Evolutionary conservation across 2,113 vertebrate genomes (phyloP).

Genomic region (Cinclus cinclus): DNA sequence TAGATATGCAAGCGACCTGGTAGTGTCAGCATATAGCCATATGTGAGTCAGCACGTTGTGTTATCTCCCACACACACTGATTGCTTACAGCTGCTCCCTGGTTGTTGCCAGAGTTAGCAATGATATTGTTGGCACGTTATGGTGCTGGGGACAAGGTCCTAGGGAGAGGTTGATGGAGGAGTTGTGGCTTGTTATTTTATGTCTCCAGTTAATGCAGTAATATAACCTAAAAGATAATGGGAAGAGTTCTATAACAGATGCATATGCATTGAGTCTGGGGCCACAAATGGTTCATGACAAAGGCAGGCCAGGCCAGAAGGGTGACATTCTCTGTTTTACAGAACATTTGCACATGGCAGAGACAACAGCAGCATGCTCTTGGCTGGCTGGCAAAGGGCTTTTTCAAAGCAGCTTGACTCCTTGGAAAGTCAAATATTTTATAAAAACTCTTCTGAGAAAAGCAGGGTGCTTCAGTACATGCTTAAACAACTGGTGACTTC

Average conservation of each 20-base stretch:
- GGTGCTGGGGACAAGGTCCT: neutral
- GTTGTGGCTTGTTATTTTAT: neutral
- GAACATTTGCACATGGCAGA: fast-evolving
- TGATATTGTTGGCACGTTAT: fast-evolving
- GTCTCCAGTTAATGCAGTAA: neutral
- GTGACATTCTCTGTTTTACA: neutral
- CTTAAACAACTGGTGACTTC: neutral
- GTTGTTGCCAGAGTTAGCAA: neutral
- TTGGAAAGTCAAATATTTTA: neutral
- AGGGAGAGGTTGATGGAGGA: neutral
- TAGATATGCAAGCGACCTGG: neutral
- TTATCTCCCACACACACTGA: fast-evolving
- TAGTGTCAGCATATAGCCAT: neutral
- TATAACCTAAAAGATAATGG: neutral
- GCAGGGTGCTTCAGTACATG: neutral
- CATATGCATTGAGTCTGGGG: neutral
- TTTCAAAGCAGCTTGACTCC: neutral
- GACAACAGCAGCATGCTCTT: neutral
- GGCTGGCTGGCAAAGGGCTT: neutral
- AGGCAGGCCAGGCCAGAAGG: neutral
- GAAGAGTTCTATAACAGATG: neutral
- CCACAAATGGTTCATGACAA: neutral
- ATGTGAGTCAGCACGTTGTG: fast-evolving
- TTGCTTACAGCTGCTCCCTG: neutral
- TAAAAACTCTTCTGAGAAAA: neutral